These are phyloP conservation scores for Archegozetes longisetosus DNA, from an alignment of 1,140 invertebrate genomes.

Conservation along the genomic window DNA sequence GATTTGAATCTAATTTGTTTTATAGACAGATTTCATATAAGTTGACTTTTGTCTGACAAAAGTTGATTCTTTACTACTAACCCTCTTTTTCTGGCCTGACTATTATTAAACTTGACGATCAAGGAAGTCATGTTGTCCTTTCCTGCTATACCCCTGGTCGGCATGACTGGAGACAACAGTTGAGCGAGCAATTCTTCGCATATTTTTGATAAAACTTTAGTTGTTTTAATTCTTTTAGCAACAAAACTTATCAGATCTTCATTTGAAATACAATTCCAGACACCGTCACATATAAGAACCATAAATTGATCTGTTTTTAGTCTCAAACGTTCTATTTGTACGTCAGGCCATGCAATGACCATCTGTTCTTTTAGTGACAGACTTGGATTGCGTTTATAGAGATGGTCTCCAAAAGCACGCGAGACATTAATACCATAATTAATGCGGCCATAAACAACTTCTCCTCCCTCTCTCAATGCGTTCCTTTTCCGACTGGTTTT, in stretches of 20 bases:
- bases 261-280: slow-evolving; percentile 94
- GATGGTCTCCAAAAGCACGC: slow-evolving; percentile 84
- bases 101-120: slow-evolving; percentile 43
- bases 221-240: slow-evolving; percentile 41
- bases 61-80: too few relatives aligned
- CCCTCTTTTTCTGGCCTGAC: too few relatives aligned
- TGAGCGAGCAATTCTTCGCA: slow-evolving; percentile 85
- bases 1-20: too few relatives aligned
- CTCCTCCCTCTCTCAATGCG: slow-evolving; percentile 78
- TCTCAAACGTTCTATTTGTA: slow-evolving; percentile 41
- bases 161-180: slow-evolving; percentile 78
- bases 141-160: slow-evolving; percentile 66
- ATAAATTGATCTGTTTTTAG: slow-evolving; percentile 70
- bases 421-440: slow-evolving; percentile 93
- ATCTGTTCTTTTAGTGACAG: slow-evolving; percentile 60
- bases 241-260: slow-evolving; percentile 86
- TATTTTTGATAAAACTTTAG: slow-evolving; percentile 57
- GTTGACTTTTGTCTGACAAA: too few relatives aligned
- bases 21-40: too few relatives aligned
- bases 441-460: slow-evolving; percentile 68
- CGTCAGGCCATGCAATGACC: slow-evolving; percentile 87
- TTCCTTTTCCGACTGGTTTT: slow-evolving; percentile 62
- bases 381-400: slow-evolving; percentile 64
- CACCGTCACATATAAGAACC: slow-evolving; percentile 89
- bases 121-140: slow-evolving; percentile 98